Evolutionary conservation across 2,888 invertebrate genomes (phyloP).

Genomic region (Bellardia bayeri): DNA sequence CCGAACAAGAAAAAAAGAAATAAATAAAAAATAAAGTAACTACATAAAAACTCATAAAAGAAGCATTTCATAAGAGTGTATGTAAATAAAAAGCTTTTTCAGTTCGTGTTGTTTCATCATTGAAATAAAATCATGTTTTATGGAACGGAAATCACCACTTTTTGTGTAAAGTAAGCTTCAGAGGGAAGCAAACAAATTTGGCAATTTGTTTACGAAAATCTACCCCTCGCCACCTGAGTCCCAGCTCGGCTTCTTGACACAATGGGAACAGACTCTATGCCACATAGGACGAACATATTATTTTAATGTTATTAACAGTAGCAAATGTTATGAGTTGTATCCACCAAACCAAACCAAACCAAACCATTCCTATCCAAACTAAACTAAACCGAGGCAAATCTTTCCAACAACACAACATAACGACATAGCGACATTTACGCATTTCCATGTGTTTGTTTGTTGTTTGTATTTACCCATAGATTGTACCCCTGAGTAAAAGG

Average conservation of each 20-base stretch:
- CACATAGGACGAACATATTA: conserved; percentile 38
- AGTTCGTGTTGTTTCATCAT: conserved; percentile 33
- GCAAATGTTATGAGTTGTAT: conserved; percentile 33
- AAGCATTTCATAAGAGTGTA: conserved; percentile 48
- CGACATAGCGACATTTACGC: conserved; percentile 39
- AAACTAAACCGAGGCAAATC: conserved; percentile 9
- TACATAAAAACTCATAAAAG: conserved; percentile 36
- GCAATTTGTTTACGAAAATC: conserved; percentile 63
- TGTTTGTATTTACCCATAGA: background rate
- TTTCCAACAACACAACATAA: conserved; percentile 1
- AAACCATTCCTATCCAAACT: background rate
- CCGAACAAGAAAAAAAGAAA: background rate
- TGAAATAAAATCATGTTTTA: conserved; percentile 59
- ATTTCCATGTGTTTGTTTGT: conserved; percentile 38
- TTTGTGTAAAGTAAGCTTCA: conserved; percentile 25
- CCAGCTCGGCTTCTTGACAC: background rate
- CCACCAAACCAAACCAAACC: background rate
- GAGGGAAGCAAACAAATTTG: conserved; percentile 54
- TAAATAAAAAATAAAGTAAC: background rate
- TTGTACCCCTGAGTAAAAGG: conserved; percentile 59
- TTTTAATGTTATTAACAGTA: conserved; percentile 50
- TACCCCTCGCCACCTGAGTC: conserved; percentile 33
- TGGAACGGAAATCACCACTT: conserved; percentile 58
- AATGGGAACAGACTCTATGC: conserved; percentile 15
- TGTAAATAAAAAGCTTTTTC: conserved; percentile 44